These are phyloP conservation scores for Epizoanthus scotinus DNA, from an alignment of 92 coral and sea anemone genomes.

Conservation along the genomic window DNA sequence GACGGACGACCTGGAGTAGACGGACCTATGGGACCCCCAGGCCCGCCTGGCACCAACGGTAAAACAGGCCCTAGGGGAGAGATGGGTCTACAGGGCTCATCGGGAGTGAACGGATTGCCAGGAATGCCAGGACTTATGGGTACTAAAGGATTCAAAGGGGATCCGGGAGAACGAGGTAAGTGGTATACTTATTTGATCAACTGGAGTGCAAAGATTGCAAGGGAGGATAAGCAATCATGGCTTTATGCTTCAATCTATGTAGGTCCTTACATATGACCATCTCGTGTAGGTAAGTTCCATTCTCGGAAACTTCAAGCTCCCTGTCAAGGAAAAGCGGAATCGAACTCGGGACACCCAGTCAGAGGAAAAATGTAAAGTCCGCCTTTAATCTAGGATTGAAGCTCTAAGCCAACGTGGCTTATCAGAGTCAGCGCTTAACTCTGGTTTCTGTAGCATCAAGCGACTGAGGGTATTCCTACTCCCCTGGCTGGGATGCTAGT, in stretches of 20 bases:
- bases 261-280: no score
- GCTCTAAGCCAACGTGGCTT: no score
- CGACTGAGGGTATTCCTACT: no score
- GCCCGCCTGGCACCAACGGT: slow-evolving; percentile 4
- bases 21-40: slow-evolving; percentile 32
- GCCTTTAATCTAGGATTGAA: no score
- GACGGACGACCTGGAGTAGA: slow-evolving; percentile 25
- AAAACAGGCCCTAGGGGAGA: slow-evolving; percentile 31
- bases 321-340: no score
- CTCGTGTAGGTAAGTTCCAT: no score
- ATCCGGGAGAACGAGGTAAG: slow-evolving; percentile 38
- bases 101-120: slow-evolving; percentile 32
- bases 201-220: not conserved
- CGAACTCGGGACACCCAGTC: no score
- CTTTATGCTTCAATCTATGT: not conserved
- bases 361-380: no score
- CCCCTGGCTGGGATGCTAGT: no score
- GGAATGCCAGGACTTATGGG: slow-evolving; percentile 35
- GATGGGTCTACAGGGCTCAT: slow-evolving; percentile 12
- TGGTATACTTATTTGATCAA: not conserved
- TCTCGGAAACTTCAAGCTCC: no score
- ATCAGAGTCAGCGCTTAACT: no score
- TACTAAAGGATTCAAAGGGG: slow-evolving; percentile 15
- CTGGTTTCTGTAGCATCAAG: no score
- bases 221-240: not conserved